A percentile compares a stretch with the other conserved stretches of the same genome.
These are phyloP conservation scores for Platypus cylindrus DNA, from an alignment of 2,888 invertebrate species.

Conservation along the genomic window DNA sequence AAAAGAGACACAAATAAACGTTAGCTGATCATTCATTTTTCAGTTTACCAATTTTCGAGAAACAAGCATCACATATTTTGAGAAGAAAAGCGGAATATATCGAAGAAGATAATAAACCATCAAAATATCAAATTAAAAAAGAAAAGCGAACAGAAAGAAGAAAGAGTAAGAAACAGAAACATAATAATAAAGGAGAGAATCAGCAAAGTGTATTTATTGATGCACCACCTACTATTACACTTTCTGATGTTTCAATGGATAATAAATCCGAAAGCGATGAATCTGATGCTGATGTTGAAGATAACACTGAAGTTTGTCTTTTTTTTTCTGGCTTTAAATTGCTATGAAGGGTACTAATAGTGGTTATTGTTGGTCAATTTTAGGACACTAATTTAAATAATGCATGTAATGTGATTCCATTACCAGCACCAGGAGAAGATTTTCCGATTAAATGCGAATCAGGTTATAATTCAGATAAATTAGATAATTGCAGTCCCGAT, in stretches of 20 bases:
- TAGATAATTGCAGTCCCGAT: constrained; percentile 32
- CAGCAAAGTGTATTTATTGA: constrained; percentile 4
- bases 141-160: constrained; percentile 46
- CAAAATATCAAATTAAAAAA: constrained; percentile 55
- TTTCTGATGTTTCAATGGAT: constrained; percentile 31
- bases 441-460: constrained; percentile 39
- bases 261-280: constrained; percentile 48
- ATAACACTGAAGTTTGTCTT: constrained; percentile 48
- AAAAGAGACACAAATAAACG: background rate
- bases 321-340: too few relatives aligned
- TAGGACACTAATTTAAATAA: too few relatives aligned
- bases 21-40: constrained; percentile 4
- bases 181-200: too few relatives aligned
- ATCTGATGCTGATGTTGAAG: constrained; percentile 72
- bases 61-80: constrained; percentile 57
- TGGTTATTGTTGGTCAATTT: too few relatives aligned
- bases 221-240: background rate
- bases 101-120: constrained; percentile 44
- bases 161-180: constrained; percentile 40
- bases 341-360: too few relatives aligned
- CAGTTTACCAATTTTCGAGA: constrained; percentile 76
- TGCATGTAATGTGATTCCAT: constrained; percentile 8
- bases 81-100: constrained; percentile 33
- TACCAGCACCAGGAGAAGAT: constrained; percentile 11
- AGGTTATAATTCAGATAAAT: constrained; percentile 51